Percentiles rank a stretch among this genome's conserved stretches.
Conservation (phyloP, 2,888 invertebrate species). For the Aelia acuminata region DNA sequence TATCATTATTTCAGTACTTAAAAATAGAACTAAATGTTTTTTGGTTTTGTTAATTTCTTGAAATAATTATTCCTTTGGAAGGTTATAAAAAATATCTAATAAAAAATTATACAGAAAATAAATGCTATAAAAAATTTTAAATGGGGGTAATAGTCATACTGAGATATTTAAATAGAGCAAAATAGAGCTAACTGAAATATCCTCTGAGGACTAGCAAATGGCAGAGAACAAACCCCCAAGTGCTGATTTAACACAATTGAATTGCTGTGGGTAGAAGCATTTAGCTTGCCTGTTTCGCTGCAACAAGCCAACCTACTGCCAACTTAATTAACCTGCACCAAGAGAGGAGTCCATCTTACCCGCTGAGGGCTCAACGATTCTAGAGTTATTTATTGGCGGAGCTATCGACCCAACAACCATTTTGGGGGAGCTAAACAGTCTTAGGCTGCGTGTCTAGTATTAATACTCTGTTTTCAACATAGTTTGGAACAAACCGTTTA, state of each 20-base stretch:
- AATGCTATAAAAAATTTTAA: no score
- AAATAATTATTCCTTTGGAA: no score
- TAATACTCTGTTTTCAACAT: neutral
- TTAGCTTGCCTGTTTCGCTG: neutral
- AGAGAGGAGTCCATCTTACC: slow-evolving; percentile 38
- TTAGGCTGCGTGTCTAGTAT: neutral
- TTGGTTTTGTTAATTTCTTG: no score
- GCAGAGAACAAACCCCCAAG: neutral
- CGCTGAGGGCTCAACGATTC: neutral
- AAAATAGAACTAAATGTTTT: no score
- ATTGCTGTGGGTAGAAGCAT: slow-evolving; percentile 2
- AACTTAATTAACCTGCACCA: slow-evolving; percentile 25
- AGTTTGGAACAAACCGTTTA: neutral
- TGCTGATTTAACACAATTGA: slow-evolving; percentile 41
- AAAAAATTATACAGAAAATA: no score
- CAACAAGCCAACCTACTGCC: slow-evolving; percentile 21
- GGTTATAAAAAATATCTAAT: no score
- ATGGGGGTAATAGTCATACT: no score
- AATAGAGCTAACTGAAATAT: neutral
- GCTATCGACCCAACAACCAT: neutral
- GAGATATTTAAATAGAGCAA: neutral
- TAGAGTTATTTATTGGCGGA: neutral
- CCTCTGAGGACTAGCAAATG: neutral
- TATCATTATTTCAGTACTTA: no score
- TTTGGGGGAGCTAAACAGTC: neutral